Evolutionary conservation across 2,797 vertebrate genomes (phyloP).

Genomic region (Macropus fuliginosus): DNA sequence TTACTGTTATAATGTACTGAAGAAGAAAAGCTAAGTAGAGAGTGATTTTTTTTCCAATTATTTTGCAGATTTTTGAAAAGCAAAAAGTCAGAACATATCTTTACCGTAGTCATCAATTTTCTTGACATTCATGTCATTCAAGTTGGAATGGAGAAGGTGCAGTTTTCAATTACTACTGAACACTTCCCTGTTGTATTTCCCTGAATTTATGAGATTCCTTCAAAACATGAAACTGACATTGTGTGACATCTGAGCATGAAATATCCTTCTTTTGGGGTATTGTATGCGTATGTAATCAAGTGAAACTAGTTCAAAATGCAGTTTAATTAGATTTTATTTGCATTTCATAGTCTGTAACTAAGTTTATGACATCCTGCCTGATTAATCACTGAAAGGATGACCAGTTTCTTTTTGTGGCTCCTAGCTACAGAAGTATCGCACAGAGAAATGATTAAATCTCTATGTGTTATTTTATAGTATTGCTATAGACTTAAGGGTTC

Average conservation of each 20-base stretch:
- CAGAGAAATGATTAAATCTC: not conserved
- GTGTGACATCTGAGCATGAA: not conserved
- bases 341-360: not conserved
- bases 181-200: not conserved
- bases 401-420: not conserved
- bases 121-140: not conserved
- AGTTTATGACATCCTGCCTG: not conserved
- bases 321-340: slow-evolving; percentile 5
- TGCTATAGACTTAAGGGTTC: not conserved
- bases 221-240: not conserved
- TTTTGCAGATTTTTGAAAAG: not conserved
- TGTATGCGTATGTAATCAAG: not conserved
- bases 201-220: not conserved
- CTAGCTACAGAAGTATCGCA: not conserved
- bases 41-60: not conserved
- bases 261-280: slow-evolving; percentile 20
- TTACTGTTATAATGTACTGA: not conserved
- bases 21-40: not conserved
- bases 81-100: not conserved
- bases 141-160: not conserved
- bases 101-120: not conserved
- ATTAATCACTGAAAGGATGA: not conserved
- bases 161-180: not conserved
- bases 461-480: not conserved
- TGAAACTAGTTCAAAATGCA: slow-evolving; percentile 28